Percentiles rank a stretch among this genome's conserved stretches.
Conservation (phyloP, 2,113 vertebrate genomes). For the Gallinago media region DNA sequence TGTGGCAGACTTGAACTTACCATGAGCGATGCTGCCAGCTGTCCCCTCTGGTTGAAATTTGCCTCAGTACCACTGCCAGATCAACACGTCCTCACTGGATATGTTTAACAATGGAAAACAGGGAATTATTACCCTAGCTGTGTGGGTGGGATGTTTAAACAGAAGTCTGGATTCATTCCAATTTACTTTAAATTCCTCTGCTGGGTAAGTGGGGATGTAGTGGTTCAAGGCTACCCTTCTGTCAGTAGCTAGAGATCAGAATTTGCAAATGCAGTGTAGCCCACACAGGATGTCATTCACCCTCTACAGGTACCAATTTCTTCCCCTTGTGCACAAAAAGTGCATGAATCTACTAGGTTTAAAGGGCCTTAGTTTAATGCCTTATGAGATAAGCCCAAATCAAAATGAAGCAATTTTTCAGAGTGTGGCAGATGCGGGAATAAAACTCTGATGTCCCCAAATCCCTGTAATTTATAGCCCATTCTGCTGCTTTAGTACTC, state of each 20-base stretch:
- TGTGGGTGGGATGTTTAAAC: background rate
- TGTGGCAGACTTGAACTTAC: background rate
- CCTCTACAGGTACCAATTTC: background rate
- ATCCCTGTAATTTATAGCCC: background rate
- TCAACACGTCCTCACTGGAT: background rate
- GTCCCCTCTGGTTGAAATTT: background rate
- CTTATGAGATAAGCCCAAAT: background rate
- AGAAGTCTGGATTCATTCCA: background rate
- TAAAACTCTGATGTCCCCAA: background rate
- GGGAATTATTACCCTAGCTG: background rate
- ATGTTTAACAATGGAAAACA: background rate
- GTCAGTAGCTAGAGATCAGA: background rate
- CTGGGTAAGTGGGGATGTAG: background rate
- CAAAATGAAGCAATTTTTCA: background rate
- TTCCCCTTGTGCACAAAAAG: background rate
- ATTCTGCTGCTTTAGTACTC: background rate
- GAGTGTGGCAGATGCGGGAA: background rate
- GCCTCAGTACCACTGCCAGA: background rate
- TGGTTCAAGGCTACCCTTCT: background rate
- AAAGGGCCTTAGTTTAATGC: background rate
- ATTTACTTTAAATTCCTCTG: background rate
- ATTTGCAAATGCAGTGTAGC: background rate
- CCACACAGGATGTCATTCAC: background rate
- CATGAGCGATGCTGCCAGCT: background rate
- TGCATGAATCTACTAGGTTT: background rate